phyloP scores from a whole-genome alignment of 2,797 vertebrate genomes.

The Pelobates cultripes region DNA sequence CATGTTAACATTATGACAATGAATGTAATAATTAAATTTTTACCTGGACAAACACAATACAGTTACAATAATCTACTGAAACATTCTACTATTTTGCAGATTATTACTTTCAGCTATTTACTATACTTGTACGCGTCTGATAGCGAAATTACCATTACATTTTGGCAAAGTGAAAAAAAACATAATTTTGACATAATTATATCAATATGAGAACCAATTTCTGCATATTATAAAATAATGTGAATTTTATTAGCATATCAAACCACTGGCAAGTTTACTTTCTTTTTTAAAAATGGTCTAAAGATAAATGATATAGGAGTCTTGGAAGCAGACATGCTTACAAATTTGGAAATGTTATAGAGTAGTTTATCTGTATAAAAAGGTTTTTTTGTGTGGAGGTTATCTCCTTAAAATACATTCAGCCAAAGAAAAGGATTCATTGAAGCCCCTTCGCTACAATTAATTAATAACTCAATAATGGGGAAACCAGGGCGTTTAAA shows the following conservation, averaged over 20 bases:
- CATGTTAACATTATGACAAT: not conserved
- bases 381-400: conserved; percentile 28
- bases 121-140: conserved; percentile 1
- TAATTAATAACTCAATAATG: conserved; percentile 51
- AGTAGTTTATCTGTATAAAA: conserved; percentile 25
- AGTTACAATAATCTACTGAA: not conserved
- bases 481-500: conserved; percentile 35
- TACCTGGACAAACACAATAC: not conserved
- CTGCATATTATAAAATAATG: conserved; percentile 31
- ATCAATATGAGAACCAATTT: conserved; percentile 26
- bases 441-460: conserved; percentile 27
- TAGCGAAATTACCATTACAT: conserved; percentile 2
- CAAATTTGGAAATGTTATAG: conserved; percentile 39
- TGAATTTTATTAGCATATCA: conserved; percentile 36
- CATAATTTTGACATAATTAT: conserved; percentile 29
- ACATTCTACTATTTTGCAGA: not conserved
- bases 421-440: conserved; percentile 24
- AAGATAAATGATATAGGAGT: conserved; percentile 13
- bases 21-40: not conserved
- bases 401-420: not conserved
- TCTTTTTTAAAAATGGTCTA: conserved; percentile 2
- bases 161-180: conserved; percentile 15
- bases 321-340: conserved; percentile 15
- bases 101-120: conserved; percentile 10
- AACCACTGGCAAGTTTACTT: not conserved